phyloP scores from a whole-genome alignment of 2,797 vertebrate species.

The Malurus leucopterus region DNA sequence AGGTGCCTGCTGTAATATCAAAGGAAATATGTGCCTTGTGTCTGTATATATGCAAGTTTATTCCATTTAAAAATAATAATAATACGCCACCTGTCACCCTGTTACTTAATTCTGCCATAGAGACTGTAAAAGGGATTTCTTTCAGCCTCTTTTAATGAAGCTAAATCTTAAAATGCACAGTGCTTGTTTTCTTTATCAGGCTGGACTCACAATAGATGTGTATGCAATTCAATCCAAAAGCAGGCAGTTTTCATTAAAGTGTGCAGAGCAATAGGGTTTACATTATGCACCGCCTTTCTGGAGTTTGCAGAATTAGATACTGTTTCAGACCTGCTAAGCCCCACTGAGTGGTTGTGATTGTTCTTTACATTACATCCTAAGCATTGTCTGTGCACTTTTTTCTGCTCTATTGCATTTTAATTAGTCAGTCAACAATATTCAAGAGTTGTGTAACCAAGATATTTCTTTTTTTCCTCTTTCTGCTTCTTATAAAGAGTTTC shows the following conservation, averaged over 20 bases:
- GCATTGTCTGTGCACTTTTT: constrained; percentile 63
- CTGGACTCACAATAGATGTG: constrained; percentile 53
- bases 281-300: constrained; percentile 69
- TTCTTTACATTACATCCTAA: constrained; percentile 64
- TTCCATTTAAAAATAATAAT: constrained; percentile 68
- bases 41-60: constrained; percentile 54
- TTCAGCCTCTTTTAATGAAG: constrained; percentile 77
- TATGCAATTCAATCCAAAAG: constrained; percentile 56
- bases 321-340: constrained; percentile 66
- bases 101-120: constrained; percentile 75
- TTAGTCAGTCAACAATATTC: constrained; percentile 69
- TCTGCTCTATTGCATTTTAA: constrained; percentile 72
- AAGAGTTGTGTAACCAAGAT: constrained; percentile 43
- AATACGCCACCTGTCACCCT: constrained; percentile 78
- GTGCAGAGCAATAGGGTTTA: constrained; percentile 68
- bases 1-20: constrained; percentile 63
- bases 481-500: constrained; percentile 5
- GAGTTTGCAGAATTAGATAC: constrained; percentile 72
- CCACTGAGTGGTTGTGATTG: constrained; percentile 70
- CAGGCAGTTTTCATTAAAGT: constrained; percentile 72
- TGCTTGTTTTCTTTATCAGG: constrained; percentile 49
- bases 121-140: constrained; percentile 78
- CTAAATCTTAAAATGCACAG: constrained; percentile 47
- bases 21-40: constrained; percentile 46
- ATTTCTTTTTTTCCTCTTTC: background rate